Percentiles rank a stretch among this genome's conserved stretches.
Conservation (phyloP, 1,140 invertebrate genomes). For the Olivierus martensii region DNA sequence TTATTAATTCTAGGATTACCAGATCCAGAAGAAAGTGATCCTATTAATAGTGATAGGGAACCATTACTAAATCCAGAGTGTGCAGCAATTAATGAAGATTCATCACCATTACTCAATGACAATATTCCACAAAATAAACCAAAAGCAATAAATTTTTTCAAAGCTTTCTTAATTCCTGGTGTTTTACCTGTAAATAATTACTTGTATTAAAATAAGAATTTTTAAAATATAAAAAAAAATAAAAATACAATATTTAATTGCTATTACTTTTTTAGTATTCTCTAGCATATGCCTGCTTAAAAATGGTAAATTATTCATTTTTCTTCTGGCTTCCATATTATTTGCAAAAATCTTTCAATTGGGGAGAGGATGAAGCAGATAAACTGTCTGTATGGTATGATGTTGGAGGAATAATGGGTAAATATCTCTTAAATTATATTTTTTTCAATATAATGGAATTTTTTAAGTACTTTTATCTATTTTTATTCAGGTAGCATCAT, state of each 20-base stretch:
- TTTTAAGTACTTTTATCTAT: too few relatives aligned
- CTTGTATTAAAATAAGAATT: too few relatives aligned
- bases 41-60: constrained; percentile 2
- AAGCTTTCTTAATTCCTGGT: constrained; percentile 16
- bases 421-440: too few relatives aligned
- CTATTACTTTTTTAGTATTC: constrained; percentile 63
- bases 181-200: constrained; percentile 12
- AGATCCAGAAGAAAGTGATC: constrained; percentile 2
- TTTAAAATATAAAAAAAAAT: too few relatives aligned
- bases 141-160: constrained; percentile 9
- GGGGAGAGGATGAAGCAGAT: constrained; percentile 54
- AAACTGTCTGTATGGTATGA: constrained; percentile 80
- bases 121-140: neutral
- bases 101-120: neutral
- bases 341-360: constrained; percentile 57
- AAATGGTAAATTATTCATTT: constrained; percentile 92
- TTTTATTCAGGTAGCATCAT: neutral
- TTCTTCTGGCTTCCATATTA: constrained; percentile 90
- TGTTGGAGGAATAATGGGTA: constrained; percentile 72
- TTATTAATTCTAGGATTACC: constrained; percentile 5
- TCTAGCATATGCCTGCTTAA: constrained; percentile 87
- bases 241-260: too few relatives aligned
- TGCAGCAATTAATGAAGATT: neutral
- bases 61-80: neutral
- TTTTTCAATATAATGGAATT: too few relatives aligned